phyloP scores from a whole-genome alignment of 2,797 vertebrate genomes.

The Typhlichthys subterraneus region DNA sequence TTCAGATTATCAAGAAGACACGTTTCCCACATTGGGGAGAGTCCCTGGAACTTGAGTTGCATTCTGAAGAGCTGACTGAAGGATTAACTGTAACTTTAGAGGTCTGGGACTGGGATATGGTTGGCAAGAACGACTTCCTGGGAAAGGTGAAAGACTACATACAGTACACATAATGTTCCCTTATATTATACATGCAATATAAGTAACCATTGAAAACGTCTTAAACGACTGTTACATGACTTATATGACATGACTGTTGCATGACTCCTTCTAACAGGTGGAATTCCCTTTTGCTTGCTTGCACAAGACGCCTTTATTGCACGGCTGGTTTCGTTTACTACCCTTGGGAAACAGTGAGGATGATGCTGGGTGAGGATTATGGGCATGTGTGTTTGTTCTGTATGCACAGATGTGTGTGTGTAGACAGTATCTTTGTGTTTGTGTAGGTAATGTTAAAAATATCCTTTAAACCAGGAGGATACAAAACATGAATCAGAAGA shows the following conservation, averaged over 20 bases:
- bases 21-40: slow-evolving; percentile 91
- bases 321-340: slow-evolving; percentile 90
- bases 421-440: background rate
- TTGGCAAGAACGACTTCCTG: slow-evolving; percentile 93
- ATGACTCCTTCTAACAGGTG: slow-evolving; percentile 70
- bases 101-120: slow-evolving; percentile 96
- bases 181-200: background rate
- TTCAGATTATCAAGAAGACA: slow-evolving; percentile 90
- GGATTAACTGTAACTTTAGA: slow-evolving; percentile 78
- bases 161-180: background rate
- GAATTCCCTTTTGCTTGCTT: slow-evolving; percentile 82
- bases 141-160: slow-evolving; percentile 78
- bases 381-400: slow-evolving; percentile 41
- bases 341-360: slow-evolving; percentile 81
- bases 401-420: background rate
- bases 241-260: too few species aligned
- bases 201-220: background rate
- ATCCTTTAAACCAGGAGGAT: background rate
- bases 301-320: slow-evolving; percentile 71
- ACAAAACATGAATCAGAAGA: too few species aligned
- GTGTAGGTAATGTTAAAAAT: background rate
- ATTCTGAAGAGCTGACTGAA: slow-evolving; percentile 59
- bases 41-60: slow-evolving; percentile 83
- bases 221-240: too few species aligned
- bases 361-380: slow-evolving; percentile 79